phyloP scores from a whole-genome alignment of 2,113 vertebrate species.

The Marcusenius ussheri region DNA sequence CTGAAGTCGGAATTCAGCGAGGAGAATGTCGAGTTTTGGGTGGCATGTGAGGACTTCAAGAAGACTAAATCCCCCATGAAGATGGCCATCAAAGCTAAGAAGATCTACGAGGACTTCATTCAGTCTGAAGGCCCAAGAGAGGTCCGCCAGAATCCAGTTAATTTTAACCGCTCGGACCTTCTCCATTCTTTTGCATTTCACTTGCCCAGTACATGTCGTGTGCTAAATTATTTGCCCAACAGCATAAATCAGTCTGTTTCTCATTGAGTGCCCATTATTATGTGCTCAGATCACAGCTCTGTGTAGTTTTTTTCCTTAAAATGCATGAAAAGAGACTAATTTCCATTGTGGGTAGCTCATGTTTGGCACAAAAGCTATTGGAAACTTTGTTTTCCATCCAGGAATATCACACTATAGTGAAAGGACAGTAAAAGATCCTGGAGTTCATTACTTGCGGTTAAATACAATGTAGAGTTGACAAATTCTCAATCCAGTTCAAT shows the following conservation, averaged over 20 bases:
- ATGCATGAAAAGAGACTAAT: not conserved
- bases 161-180: not conserved
- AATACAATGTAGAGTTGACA: not conserved
- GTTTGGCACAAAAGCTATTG: not conserved
- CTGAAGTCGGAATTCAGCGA: conserved; percentile 94
- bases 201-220: not conserved
- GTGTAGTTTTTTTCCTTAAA: not conserved
- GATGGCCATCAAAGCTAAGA: conserved; percentile 78
- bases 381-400: not conserved
- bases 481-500: not conserved
- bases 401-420: not conserved
- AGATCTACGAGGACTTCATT: conserved; percentile 93
- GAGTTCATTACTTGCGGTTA: not conserved
- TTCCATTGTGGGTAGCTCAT: not conserved
- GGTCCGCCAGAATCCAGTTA: conserved; percentile 57
- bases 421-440: not conserved
- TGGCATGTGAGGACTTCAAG: conserved; percentile 89
- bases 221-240: not conserved
- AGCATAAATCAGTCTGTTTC: not conserved
- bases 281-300: not conserved
- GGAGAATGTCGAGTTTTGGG: conserved; percentile 92
- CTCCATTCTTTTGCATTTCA: not conserved
- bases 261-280: not conserved
- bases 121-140: conserved; percentile 85
- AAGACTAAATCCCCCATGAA: conserved; percentile 73